Percentiles rank a stretch among this genome's conserved stretches.
Evolutionary conservation across 2,113 vertebrate genomes (phyloP).

Genomic region (Amia ocellicauda): DNA sequence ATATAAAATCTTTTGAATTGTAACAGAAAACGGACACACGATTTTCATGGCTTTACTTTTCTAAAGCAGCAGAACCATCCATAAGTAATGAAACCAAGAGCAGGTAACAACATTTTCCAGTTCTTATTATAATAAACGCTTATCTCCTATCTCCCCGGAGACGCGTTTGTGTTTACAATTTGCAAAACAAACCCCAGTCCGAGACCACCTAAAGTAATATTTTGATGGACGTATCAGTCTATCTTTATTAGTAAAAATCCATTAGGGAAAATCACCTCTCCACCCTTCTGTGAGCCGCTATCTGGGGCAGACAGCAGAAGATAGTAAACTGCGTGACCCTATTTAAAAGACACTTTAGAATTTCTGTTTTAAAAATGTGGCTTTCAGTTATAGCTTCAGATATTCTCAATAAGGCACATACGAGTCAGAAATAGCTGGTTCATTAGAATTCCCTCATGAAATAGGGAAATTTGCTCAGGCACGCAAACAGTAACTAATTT

Average conservation of each 20-base stretch:
- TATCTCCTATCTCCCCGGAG: constrained; percentile 19
- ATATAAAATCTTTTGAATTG: background rate
- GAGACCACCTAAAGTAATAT: constrained; percentile 1
- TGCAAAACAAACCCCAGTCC: constrained; percentile 9
- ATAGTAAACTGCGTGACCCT: constrained; percentile 19
- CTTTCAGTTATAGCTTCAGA: constrained; percentile 16
- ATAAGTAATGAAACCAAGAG: constrained; percentile 7
- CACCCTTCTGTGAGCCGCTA: constrained; percentile 23
- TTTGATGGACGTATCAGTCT: constrained; percentile 22
- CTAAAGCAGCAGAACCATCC: background rate
- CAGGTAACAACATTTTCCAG: constrained; percentile 20
- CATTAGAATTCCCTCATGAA: constrained; percentile 32
- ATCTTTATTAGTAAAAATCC: constrained; percentile 31
- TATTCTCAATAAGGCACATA: constrained; percentile 23
- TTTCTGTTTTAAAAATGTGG: constrained; percentile 33
- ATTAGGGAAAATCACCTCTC: constrained; percentile 6
- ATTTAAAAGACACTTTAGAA: constrained; percentile 43
- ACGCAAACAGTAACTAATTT: constrained; percentile 26
- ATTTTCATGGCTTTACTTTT: constrained; percentile 5
- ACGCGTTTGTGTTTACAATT: constrained; percentile 9
- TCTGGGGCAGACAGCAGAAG: constrained; percentile 30
- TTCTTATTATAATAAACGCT: constrained; percentile 2
- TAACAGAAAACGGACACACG: constrained; percentile 1
- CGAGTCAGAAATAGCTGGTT: constrained; percentile 16
- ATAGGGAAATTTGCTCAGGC: constrained; percentile 16